phyloP scores from a whole-genome alignment of 2,113 vertebrate genomes.

The Lagopus muta region DNA sequence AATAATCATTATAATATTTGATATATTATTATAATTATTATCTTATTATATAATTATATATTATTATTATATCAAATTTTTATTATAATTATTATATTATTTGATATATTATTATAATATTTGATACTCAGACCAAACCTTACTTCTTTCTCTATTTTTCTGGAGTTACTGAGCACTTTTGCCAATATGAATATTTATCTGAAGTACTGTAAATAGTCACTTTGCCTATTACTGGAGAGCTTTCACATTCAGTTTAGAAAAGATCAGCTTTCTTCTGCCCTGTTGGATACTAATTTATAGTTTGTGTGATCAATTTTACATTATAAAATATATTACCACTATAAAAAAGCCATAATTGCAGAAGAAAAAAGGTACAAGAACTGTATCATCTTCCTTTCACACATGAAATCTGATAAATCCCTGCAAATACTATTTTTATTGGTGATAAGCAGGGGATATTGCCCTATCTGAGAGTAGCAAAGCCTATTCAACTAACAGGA shows the following conservation, averaged over 20 bases:
- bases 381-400: neutral
- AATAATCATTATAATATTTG: no score
- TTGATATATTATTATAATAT: neutral
- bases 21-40: no score
- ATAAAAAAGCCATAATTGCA: neutral
- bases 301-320: neutral
- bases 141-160: neutral
- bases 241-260: neutral
- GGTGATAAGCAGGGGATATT: neutral
- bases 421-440: neutral
- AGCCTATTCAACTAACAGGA: neutral
- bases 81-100: no score
- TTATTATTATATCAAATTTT: no score
- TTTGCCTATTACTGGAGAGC: neutral
- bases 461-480: neutral
- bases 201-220: neutral
- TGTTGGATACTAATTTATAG: neutral
- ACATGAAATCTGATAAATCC: neutral
- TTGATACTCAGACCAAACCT: neutral
- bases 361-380: neutral
- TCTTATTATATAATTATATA: no score
- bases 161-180: neutral
- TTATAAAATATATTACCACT: neutral
- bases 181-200: neutral
- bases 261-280: neutral